Evolutionary conservation across 1,140 invertebrate genomes (phyloP), one percentile per base, ranked within the genome.

Genomic region (Colletes latitarsis): DNA sequence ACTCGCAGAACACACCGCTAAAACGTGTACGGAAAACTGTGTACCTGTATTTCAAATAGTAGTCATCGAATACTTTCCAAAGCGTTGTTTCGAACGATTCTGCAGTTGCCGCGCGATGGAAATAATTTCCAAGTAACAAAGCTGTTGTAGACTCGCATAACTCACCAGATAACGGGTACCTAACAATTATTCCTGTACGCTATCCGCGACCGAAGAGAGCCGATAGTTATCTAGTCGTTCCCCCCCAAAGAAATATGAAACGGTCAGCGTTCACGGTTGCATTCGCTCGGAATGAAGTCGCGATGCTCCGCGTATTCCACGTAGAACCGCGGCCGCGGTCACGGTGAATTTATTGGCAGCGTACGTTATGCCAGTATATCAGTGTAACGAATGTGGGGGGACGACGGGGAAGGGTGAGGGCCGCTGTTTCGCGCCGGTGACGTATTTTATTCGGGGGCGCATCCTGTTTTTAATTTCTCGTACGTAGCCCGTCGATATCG

Each of bases 401-500:
- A 5, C 6, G 43, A 9, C 1, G 3, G 43, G 8, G 9, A n/a
- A n/a, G n/a, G n/a, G n/a, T n/a, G n/a, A n/a, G n/a, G n/a, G n/a
- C n/a, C n/a, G n/a, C n/a, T n/a, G 46, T 17, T 9, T 4, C 3
- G 21, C 58, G 52, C 30, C 14, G 46, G 8, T 30, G 58, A 46
- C 49, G 72, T 75, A 63, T 84, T 85, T 84, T 15, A 84, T 81
- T 76, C 62, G 43, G 41, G 1, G 9, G 30, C 68, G 21, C 60
- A 78, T 79, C 52, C 71, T 78, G 79, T 66, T 72, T 85, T 85
- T 78, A 85, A 86, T 86, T 86, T 78, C 70, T 74, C 83, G 73
- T 77, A 39, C 70, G 64, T 64, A 17, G 15, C 49, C 30, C 58
- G 69, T 46, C 83, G 57, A 75, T 85, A 75, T 85, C 43, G 60